These are phyloP conservation scores for Trichonephila clavata DNA, from an alignment of 1,140 invertebrate genomes.

Conservation along the genomic window DNA sequence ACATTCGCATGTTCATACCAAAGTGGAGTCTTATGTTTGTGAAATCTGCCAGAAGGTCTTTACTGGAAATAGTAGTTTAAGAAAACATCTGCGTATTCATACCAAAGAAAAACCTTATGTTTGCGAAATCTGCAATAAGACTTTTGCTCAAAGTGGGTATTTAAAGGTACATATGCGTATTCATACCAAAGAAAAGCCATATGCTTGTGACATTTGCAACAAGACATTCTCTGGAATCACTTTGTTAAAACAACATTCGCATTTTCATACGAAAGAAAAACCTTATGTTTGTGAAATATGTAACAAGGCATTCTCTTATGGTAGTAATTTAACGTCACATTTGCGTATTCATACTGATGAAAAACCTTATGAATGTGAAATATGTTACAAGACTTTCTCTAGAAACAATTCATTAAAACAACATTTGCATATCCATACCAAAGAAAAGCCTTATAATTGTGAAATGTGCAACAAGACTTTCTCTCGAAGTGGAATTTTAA, in stretches of 20 bases:
- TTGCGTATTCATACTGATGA: neutral
- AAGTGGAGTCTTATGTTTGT: neutral
- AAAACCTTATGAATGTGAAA: neutral
- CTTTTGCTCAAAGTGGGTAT: neutral
- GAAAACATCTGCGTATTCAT: neutral
- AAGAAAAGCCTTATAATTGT: neutral
- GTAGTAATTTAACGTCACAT: neutral
- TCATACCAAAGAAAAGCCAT: neutral
- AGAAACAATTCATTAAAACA: neutral
- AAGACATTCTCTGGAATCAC: neutral
- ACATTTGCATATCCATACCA: neutral
- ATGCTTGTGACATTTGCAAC: neutral
- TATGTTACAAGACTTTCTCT: neutral
- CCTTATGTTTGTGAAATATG: neutral
- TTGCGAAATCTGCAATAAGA: neutral
- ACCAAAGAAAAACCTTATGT: neutral
- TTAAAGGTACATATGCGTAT: neutral
- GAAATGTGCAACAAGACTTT: neutral
- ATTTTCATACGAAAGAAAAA: neutral
- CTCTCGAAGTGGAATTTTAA: neutral
- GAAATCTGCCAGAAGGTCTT: neutral
- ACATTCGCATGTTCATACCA: neutral
- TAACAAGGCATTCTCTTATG: neutral
- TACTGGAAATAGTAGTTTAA: neutral
- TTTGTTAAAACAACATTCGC: neutral